These are phyloP conservation scores for Oreonectes daqikongensis DNA, from an alignment of 2,797 vertebrate genomes.

Conservation along the genomic window DNA sequence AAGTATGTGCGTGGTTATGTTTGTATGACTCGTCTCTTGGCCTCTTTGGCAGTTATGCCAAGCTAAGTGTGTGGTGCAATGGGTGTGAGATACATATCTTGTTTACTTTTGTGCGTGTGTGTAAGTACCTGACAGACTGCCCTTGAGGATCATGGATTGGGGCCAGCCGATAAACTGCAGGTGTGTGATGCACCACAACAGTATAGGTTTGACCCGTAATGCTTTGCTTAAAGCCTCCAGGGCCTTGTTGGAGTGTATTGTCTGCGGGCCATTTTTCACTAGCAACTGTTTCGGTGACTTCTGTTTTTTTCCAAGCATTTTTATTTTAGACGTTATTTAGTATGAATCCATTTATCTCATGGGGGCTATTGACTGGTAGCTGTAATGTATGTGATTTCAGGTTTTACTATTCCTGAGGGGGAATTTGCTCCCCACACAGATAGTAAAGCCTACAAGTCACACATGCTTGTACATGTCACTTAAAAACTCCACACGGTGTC, in stretches of 20 bases:
- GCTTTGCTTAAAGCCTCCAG: conserved; percentile 14
- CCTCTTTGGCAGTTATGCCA: neutral
- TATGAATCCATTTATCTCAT: neutral
- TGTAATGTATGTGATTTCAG: neutral
- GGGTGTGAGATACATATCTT: conserved; percentile 42
- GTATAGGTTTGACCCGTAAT: conserved; percentile 33
- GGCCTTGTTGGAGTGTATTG: conserved; percentile 9
- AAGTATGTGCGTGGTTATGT: conserved; percentile 31
- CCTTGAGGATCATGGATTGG: conserved; percentile 42
- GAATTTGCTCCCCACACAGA: neutral
- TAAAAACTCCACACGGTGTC: neutral
- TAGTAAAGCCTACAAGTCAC: neutral
- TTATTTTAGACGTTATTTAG: neutral
- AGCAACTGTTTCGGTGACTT: neutral
- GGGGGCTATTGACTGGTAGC: no score
- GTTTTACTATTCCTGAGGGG: neutral
- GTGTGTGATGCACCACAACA: conserved; percentile 31
- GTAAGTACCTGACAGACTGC: conserved; percentile 32
- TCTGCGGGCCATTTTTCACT: conserved; percentile 24
- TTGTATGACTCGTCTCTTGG: neutral
- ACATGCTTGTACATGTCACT: conserved; percentile 5
- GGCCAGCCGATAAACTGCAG: conserved; percentile 30
- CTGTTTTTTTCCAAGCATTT: neutral
- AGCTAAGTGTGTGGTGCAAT: conserved; percentile 11
- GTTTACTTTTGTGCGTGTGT: conserved; percentile 34